Conservation (phyloP, 2,797 vertebrate genomes). For the Gymnothorax reevesii region DNA sequence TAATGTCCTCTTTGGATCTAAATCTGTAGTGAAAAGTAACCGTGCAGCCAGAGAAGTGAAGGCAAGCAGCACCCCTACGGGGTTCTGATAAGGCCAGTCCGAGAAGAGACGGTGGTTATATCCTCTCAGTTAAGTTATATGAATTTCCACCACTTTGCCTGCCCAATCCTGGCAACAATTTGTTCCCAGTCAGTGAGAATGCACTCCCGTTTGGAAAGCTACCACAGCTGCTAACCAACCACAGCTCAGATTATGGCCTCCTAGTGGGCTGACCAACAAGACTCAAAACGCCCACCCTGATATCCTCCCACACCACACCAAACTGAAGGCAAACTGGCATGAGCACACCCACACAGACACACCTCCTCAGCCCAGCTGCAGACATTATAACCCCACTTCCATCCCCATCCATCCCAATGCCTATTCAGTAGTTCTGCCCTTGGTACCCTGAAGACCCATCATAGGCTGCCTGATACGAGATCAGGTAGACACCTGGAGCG, state of each 20-base stretch:
- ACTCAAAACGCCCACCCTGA: background rate
- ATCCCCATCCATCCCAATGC: background rate
- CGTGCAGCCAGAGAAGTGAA: background rate
- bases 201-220: background rate
- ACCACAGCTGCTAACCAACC: background rate
- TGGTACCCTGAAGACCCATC: slow-evolving; percentile 81
- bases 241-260: too few relatives aligned
- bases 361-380: background rate
- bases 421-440: slow-evolving; percentile 72
- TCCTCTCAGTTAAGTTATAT: background rate
- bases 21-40: background rate
- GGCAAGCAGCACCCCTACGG: background rate
- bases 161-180: background rate
- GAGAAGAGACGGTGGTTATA: background rate
- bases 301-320: background rate
- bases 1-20: background rate
- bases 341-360: background rate
- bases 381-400: background rate
- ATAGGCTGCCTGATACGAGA: too few relatives aligned
- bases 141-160: background rate
- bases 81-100: background rate
- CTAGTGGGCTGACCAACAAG: too few relatives aligned
- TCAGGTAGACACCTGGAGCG: too few relatives aligned
- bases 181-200: background rate
- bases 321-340: slow-evolving; percentile 29